These are phyloP conservation scores for Clarias laeviceps DNA, from an alignment of 2,797 vertebrate species.

Conservation along the genomic window DNA sequence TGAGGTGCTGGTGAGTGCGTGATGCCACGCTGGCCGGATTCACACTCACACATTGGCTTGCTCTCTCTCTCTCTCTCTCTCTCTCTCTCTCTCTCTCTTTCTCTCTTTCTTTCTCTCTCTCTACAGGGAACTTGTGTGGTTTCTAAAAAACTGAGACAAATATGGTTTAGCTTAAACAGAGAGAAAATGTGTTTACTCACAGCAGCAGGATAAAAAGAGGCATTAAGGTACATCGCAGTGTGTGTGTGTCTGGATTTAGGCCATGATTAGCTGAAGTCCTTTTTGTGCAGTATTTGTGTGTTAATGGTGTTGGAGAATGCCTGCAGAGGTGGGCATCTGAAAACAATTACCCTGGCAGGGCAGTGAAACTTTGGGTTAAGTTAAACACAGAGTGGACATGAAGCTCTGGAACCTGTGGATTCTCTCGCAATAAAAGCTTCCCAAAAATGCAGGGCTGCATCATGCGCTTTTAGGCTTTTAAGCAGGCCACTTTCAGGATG, in stretches of 20 bases:
- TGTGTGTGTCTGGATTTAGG: conserved; percentile 3
- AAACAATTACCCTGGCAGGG: conserved; percentile 56
- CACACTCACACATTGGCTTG: not conserved
- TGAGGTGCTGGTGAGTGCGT: conserved; percentile 47
- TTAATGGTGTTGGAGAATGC: conserved; percentile 50
- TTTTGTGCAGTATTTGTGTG: conserved; percentile 41
- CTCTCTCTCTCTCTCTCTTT: not conserved
- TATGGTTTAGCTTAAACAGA: conserved; percentile 58
- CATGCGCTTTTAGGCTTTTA: not conserved
- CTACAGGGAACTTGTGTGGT: conserved; percentile 35
- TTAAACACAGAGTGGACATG: conserved; percentile 36
- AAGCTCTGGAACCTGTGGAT: conserved; percentile 32
- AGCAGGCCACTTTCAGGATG: not conserved
- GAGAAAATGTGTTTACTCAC: conserved; percentile 58
- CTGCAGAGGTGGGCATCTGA: conserved; percentile 54
- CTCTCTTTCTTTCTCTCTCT: not conserved
- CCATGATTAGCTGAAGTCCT: conserved; percentile 46
- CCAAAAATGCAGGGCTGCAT: conserved; percentile 28
- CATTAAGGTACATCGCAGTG: conserved; percentile 40
- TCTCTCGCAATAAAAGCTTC: conserved; percentile 31
- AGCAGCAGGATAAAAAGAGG: conserved; percentile 48
- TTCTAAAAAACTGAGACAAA: conserved; percentile 45
- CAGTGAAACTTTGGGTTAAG: conserved; percentile 45
- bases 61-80: not conserved
- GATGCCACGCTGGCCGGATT: conserved; percentile 53